phyloP scores from a whole-genome alignment of 2,113 vertebrate genomes.

The Ursus arctos region DNA sequence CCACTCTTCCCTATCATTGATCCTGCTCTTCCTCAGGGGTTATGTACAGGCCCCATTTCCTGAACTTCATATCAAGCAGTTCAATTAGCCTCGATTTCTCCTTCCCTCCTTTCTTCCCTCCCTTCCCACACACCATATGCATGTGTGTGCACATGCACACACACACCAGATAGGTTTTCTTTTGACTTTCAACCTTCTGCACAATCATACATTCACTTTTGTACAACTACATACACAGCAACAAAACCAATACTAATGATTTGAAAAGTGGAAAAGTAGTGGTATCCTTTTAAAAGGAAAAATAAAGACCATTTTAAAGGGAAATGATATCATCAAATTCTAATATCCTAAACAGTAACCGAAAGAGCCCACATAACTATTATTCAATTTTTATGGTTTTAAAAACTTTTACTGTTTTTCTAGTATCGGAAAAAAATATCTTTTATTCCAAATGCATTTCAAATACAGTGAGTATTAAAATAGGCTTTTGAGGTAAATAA shows the following conservation, averaged over 20 bases:
- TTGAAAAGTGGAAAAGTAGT: constrained; percentile 41
- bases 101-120: background rate
- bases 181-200: constrained; percentile 25
- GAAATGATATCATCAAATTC: constrained; percentile 55
- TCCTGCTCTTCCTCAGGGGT: background rate
- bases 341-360: background rate
- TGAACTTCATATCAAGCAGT: background rate
- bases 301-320: constrained; percentile 45
- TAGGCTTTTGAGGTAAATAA: background rate
- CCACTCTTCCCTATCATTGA: background rate
- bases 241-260: constrained; percentile 31
- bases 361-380: constrained; percentile 27
- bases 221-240: background rate
- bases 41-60: background rate
- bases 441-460: constrained; percentile 55
- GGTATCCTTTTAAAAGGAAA: constrained; percentile 44
- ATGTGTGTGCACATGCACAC: too few species aligned
- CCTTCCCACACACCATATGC: too few species aligned
- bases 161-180: background rate
- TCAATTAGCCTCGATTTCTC: background rate
- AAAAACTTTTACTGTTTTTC: constrained; percentile 9
- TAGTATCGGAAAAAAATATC: constrained; percentile 15
- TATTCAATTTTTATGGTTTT: constrained; percentile 50
- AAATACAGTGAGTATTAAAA: background rate
- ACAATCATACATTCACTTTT: constrained; percentile 50